These are phyloP conservation scores for Anastrepha ludens DNA, from an alignment of 1,140 invertebrate species.

Conservation along the genomic window DNA sequence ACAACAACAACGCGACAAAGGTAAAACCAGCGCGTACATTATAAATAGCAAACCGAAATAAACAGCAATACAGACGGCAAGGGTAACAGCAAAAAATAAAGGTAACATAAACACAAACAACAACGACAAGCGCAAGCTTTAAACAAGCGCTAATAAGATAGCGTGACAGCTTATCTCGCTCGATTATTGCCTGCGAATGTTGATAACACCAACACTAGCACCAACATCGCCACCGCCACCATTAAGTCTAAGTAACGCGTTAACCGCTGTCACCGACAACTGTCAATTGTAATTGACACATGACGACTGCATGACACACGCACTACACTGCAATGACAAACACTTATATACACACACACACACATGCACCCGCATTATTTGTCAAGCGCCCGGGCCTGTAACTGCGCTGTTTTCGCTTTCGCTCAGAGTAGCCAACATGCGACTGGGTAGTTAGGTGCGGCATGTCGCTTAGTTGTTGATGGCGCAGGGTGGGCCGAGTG, in stretches of 20 bases:
- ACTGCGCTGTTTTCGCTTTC: constrained; percentile 14
- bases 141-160: constrained; percentile 41
- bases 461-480: neutral
- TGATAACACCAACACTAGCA: neutral
- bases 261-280: neutral
- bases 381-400: neutral
- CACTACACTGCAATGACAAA: neutral
- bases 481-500: neutral
- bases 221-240: neutral
- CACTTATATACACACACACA: neutral
- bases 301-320: neutral
- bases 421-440: neutral
- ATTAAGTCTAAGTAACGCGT: neutral
- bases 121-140: neutral
- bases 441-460: neutral
- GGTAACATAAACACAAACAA: neutral
- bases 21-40: neutral
- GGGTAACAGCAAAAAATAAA: neutral
- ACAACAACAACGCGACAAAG: neutral
- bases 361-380: neutral
- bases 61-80: neutral
- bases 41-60: constrained; percentile 1
- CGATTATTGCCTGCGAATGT: constrained; percentile 22
- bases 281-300: constrained; percentile 40
- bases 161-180: constrained; percentile 13